Percentiles rank a stretch among this genome's conserved stretches.
These are phyloP conservation scores for Sisyra nigra DNA, from an alignment of 2,888 invertebrate species.

Conservation along the genomic window DNA sequence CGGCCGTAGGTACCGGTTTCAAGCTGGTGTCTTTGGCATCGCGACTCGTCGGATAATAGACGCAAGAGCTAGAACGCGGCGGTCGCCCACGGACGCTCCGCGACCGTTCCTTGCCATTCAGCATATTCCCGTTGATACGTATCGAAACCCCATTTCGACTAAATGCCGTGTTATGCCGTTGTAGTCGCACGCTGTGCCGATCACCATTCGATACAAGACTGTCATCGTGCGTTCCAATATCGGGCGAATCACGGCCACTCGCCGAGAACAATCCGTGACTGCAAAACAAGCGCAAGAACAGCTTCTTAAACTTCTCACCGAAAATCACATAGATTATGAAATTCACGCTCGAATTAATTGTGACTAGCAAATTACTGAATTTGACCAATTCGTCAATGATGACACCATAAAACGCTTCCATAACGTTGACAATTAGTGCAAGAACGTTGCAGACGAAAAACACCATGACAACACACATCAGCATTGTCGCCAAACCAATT, in stretches of 20 bases:
- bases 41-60: constrained; percentile 34
- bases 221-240: constrained; percentile 60
- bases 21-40: constrained; percentile 1
- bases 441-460: constrained; percentile 87
- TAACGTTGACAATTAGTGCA: constrained; percentile 70
- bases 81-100: constrained; percentile 19
- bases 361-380: constrained; percentile 81
- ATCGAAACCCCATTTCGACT: constrained; percentile 22
- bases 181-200: constrained; percentile 48
- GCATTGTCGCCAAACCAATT: constrained; percentile 88
- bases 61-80: constrained; percentile 32
- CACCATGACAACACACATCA: constrained; percentile 84
- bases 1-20: neutral
- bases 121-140: constrained; percentile 16
- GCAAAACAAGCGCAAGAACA: constrained; percentile 69
- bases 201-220: constrained; percentile 70
- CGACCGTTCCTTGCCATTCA: constrained; percentile 16
- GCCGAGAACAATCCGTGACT: constrained; percentile 34
- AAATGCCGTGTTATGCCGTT: constrained; percentile 32
- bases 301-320: constrained; percentile 87
- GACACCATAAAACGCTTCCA: constrained; percentile 59
- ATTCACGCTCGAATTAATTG: constrained; percentile 93
- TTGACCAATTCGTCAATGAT: constrained; percentile 57
- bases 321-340: constrained; percentile 97
- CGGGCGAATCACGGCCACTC: constrained; percentile 47